These are phyloP conservation scores for Egretta garzetta DNA, from an alignment of 2,113 vertebrate species.

Conservation along the genomic window DNA sequence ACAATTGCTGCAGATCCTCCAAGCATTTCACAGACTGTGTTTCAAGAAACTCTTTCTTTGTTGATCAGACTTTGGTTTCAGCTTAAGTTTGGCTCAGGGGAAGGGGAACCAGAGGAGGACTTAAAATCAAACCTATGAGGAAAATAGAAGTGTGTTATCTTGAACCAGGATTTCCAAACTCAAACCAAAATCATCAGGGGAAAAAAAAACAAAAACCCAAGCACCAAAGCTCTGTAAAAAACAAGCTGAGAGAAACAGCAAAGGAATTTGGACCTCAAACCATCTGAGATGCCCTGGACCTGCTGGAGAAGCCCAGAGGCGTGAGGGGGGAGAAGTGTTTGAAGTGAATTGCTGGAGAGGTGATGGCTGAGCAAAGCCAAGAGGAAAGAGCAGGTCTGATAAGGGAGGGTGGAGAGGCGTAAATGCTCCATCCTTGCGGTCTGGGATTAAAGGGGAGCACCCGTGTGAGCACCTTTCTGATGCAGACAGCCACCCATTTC, in stretches of 20 bases:
- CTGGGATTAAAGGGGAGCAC: background rate
- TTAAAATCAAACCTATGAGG: background rate
- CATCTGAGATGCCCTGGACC: background rate
- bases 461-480: background rate
- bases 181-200: background rate
- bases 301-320: background rate
- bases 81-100: background rate
- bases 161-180: background rate
- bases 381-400: background rate
- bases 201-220: fast-evolving
- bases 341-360: background rate
- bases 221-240: background rate
- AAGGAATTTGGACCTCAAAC: background rate
- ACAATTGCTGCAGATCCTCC: background rate
- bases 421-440: background rate
- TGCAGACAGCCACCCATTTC: background rate
- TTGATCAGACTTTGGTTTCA: background rate
- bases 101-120: background rate
- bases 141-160: background rate
- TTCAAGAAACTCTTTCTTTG: background rate
- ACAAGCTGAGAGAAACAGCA: background rate
- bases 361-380: background rate
- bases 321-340: background rate
- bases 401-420: background rate
- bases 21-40: background rate